Conservation (phyloP, 1,140 invertebrate genomes). For the Meteorus sp. region DNA sequence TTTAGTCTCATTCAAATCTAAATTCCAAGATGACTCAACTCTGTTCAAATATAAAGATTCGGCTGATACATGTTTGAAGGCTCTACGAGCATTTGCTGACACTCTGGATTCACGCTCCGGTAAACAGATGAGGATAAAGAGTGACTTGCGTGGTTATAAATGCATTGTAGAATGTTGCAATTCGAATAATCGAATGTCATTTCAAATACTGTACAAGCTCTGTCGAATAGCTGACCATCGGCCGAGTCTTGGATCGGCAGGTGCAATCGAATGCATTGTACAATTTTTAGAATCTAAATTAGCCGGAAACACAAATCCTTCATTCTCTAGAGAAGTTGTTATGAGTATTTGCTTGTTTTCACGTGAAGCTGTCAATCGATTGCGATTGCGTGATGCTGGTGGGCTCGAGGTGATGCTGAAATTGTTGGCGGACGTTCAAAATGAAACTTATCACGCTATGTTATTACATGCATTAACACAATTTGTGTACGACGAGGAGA, state of each 20-base stretch:
- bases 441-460: constrained; percentile 39
- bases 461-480: constrained; percentile 44
- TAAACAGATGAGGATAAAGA: constrained; percentile 40
- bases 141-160: constrained; percentile 39
- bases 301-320: background rate
- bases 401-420: constrained; percentile 46
- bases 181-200: constrained; percentile 40
- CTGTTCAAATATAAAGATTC: constrained; percentile 36
- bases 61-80: constrained; percentile 47
- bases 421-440: constrained; percentile 37
- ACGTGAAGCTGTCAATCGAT: constrained; percentile 49
- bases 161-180: constrained; percentile 39
- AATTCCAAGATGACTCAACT: constrained; percentile 18
- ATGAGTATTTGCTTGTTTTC: constrained; percentile 45
- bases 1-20: constrained; percentile 36
- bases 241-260: constrained; percentile 40
- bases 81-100: constrained; percentile 40
- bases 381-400: constrained; percentile 32
- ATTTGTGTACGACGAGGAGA: constrained; percentile 43
- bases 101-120: constrained; percentile 32
- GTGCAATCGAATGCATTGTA: constrained; percentile 40
- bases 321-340: constrained; percentile 35
- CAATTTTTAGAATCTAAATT: constrained; percentile 31
- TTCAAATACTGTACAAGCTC: constrained; percentile 45
- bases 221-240: constrained; percentile 45